A percentile compares a stretch with the other conserved stretches of the same genome.
Conservation (phyloP, 1,140 invertebrate genomes). For the Pogonomyrmex barbatus region DNA sequence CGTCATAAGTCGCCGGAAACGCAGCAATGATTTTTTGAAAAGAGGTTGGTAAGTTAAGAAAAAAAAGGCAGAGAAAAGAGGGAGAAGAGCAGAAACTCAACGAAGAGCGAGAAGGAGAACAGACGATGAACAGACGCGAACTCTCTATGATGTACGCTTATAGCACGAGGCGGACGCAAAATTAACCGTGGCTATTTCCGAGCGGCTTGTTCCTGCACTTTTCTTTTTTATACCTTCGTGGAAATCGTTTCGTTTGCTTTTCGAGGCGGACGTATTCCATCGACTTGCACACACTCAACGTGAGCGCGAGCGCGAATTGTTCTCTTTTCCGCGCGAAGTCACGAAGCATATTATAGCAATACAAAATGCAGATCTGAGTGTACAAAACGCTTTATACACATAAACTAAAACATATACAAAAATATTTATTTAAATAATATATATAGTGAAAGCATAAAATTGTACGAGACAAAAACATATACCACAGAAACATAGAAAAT, state of each 20-base stretch:
- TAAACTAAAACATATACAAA: slow-evolving; percentile 14
- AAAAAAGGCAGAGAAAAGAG: neutral
- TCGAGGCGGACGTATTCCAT: slow-evolving; percentile 49
- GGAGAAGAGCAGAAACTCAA: neutral
- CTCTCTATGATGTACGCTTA: slow-evolving; percentile 77
- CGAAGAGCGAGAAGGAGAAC: slow-evolving; percentile 52
- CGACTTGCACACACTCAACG: slow-evolving; percentile 27
- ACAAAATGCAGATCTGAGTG: neutral
- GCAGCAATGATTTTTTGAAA: slow-evolving; percentile 10
- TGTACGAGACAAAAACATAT: neutral
- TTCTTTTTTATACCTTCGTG: slow-evolving; percentile 71
- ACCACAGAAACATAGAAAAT: neutral
- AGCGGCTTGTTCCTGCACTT: slow-evolving; percentile 68
- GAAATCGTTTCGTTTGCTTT: slow-evolving; percentile 61
- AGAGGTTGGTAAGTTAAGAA: neutral
- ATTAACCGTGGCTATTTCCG: slow-evolving; percentile 79
- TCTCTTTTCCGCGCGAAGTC: slow-evolving; percentile 40
- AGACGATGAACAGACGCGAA: slow-evolving; percentile 79
- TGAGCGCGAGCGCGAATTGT: neutral
- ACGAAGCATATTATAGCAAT: neutral
- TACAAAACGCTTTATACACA: slow-evolving; percentile 1
- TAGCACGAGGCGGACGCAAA: slow-evolving; percentile 75
- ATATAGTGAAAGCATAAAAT: neutral
- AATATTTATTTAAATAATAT: slow-evolving; percentile 11
- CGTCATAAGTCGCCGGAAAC: too few species aligned